phyloP scores from a whole-genome alignment of 2,113 vertebrate species.

The Terrapene triunguis region DNA sequence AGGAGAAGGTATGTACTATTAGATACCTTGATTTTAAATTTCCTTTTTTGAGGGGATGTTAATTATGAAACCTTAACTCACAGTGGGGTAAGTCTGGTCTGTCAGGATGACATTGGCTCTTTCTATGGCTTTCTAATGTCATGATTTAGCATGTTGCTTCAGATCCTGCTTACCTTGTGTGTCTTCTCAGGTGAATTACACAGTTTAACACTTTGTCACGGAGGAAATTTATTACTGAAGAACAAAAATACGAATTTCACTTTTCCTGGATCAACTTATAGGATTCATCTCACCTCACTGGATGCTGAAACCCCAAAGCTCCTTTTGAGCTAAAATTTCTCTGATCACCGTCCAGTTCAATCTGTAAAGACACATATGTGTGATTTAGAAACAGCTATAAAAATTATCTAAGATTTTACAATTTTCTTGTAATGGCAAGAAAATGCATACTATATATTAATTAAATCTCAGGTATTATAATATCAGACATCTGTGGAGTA shows the following conservation, averaged over 20 bases:
- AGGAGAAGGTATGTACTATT: neutral
- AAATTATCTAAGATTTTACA: neutral
- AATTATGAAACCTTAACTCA: neutral
- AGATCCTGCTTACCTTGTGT: neutral
- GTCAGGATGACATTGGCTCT: neutral
- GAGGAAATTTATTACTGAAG: neutral
- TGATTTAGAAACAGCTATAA: neutral
- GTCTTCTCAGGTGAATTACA: neutral
- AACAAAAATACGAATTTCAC: neutral
- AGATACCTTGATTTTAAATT: neutral
- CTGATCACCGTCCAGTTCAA: neutral
- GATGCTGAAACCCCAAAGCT: constrained; percentile 84
- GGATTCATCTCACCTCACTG: constrained; percentile 80
- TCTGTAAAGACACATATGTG: constrained; percentile 63
- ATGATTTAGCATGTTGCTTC: neutral
- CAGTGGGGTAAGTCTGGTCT: neutral
- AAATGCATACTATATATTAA: too few species aligned
- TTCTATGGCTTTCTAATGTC: neutral
- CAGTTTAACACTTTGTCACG: neutral
- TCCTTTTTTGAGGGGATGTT: neutral
- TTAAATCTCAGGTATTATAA: too few species aligned
- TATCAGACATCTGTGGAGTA: too few species aligned
- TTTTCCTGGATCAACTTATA: neutral
- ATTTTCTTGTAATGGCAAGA: neutral
- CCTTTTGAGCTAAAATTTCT: constrained; percentile 56